Evolutionary conservation across 2,113 vertebrate genomes (phyloP), one percentile per base, ranked within the genome.

Genomic region (Channa argus): DNA sequence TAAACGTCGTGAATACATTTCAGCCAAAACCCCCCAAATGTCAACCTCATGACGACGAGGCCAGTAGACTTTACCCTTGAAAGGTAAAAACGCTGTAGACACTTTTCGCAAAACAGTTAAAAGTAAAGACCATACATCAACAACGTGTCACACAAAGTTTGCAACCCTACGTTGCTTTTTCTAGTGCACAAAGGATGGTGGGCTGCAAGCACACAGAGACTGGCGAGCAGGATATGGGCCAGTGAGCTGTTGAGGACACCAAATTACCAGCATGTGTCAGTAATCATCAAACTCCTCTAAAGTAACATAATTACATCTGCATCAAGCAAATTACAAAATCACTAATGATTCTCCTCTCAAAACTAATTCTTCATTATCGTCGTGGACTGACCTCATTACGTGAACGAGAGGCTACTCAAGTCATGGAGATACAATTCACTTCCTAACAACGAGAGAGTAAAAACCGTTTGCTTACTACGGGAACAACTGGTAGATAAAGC

Each of bases 261-360:
- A 87, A 91, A 92, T 91, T 74, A 84, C 79, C 80, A 91, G 86
- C 91, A 88, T 88, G 91, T 93, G 91, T 87, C 90, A 79, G 78
- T 88, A 88, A 92, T 92, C 91, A 92, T 85, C 79, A 89, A 92
- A 90, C 82, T 89, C 86, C 82, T 86, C 75, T 65, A 86, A 91
- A 90, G 87, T 90, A 88, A 91, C 88, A 90, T 89, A 88, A 92
- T 93, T 92, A 92, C 87, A 87, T 87, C 72, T 63, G 83, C 87
- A 89, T 88, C 78, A 83, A 78, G 84, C 81, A 85, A 70, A 89
- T 91, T 87, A 92, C 80, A 63, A 90, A 92, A 91, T 88, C 80
- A 86, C 80, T 80, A 89, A 91, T 77, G 86, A 89, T 82, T 81
- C 61, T 84, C 36, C 81, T 84, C 83, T 84, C 77, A 78, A 82